phyloP scores from a whole-genome alignment of 2,113 vertebrate species.

The Ammospiza nelsoni region DNA sequence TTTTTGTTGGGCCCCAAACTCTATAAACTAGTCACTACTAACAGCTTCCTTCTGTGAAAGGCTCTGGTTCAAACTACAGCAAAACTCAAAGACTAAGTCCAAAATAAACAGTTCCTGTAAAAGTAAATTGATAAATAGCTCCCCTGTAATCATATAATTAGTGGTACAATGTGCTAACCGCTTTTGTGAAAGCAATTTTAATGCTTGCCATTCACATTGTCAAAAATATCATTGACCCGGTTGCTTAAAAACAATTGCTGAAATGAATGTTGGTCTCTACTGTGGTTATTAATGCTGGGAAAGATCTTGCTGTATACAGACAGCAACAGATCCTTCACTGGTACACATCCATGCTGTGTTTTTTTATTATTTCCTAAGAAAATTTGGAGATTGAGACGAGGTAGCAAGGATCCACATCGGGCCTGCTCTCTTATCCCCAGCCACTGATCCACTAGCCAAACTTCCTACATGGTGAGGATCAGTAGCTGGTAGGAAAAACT shows the following conservation, averaged over 20 bases:
- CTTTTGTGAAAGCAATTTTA: constrained; percentile 63
- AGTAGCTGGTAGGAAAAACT: not conserved
- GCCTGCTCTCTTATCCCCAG: not conserved
- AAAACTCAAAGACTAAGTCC: constrained; percentile 58
- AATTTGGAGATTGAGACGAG: not conserved
- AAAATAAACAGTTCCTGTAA: constrained; percentile 64
- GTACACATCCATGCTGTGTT: not conserved
- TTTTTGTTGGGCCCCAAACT: constrained; percentile 66
- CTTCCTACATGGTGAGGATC: not conserved
- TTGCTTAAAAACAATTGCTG: constrained; percentile 41
- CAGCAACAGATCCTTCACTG: not conserved
- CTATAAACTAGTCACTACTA: constrained; percentile 63
- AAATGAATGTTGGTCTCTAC: not conserved
- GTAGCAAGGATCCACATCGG: not conserved
- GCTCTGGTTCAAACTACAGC: constrained; percentile 37
- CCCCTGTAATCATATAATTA: constrained; percentile 37
- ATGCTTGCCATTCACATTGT: constrained; percentile 32
- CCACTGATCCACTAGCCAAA: not conserved
- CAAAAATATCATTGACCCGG: constrained; percentile 44
- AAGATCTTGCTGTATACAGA: not conserved
- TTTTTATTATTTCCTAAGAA: not conserved
- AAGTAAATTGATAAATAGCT: constrained; percentile 67
- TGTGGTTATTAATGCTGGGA: not conserved
- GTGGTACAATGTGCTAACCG: constrained; percentile 59
- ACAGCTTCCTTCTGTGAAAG: constrained; percentile 57